Evolutionary conservation across 1,140 invertebrate species (phyloP).

Genomic region (Gonioctena quinquepunctata): DNA sequence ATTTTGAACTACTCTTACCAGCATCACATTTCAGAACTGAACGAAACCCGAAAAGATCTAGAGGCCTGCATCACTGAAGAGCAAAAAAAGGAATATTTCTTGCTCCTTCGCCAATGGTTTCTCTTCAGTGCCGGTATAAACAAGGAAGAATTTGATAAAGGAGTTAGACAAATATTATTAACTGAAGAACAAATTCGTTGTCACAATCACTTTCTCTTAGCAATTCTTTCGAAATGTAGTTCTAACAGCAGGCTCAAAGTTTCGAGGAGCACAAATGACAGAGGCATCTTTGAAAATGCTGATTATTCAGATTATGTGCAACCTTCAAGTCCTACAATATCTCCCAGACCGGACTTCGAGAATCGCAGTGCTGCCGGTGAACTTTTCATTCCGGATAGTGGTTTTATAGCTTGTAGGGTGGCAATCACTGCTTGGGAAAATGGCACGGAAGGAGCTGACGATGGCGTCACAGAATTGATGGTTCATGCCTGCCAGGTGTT

Average conservation of each 20-base stretch:
- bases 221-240: slow-evolving; percentile 36
- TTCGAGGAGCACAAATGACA: slow-evolving; percentile 24
- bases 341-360: slow-evolving; percentile 38
- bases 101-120: slow-evolving; percentile 45
- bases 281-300: slow-evolving; percentile 33
- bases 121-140: slow-evolving; percentile 41
- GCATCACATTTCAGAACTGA: slow-evolving; percentile 42
- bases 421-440: slow-evolving; percentile 49
- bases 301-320: slow-evolving; percentile 42
- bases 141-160: slow-evolving; percentile 44
- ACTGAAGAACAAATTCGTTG: slow-evolving; percentile 47
- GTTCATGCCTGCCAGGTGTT: slow-evolving; percentile 52
- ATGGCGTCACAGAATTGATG: slow-evolving; percentile 44
- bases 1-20: slow-evolving; percentile 39
- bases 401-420: slow-evolving; percentile 44
- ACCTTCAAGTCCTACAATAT: slow-evolving; percentile 32
- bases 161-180: slow-evolving; percentile 39
- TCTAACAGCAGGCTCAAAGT: slow-evolving; percentile 24
- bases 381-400: slow-evolving; percentile 46
- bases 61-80: slow-evolving; percentile 40
- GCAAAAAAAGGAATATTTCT: slow-evolving; percentile 44
- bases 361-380: slow-evolving; percentile 44
- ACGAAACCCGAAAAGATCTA: slow-evolving; percentile 43
- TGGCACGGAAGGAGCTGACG: slow-evolving; percentile 45
- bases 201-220: slow-evolving; percentile 48